Evolutionary conservation across 2,888 invertebrate species (phyloP).

Genomic region (Lasioglossum vierecki): DNA sequence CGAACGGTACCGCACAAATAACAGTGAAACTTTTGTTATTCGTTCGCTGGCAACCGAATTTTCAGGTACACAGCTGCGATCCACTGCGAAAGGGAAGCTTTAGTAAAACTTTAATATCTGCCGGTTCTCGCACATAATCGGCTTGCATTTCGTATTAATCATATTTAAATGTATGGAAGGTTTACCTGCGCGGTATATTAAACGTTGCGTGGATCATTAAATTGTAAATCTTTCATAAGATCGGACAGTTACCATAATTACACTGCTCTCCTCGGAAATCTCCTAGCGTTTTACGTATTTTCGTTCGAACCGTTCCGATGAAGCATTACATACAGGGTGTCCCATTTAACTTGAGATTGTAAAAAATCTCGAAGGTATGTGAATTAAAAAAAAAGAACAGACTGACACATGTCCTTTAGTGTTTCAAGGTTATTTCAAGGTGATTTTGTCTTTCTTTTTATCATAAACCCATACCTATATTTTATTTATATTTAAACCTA

Average conservation of each 20-base stretch:
- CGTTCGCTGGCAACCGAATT: background rate
- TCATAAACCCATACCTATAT: no score
- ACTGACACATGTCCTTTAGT: no score
- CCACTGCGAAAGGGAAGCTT: background rate
- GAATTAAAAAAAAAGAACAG: no score
- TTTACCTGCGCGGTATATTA: background rate
- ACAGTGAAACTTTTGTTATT: background rate
- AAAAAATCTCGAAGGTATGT: no score
- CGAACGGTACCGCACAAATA: background rate
- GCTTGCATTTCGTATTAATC: background rate
- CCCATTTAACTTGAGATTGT: no score
- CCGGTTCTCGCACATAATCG: background rate
- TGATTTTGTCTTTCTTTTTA: no score
- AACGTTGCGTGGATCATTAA: background rate
- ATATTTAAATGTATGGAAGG: background rate
- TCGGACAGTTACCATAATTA: background rate
- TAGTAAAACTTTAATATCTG: background rate
- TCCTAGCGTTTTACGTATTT: background rate
- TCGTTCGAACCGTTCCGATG: background rate
- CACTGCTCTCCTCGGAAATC: background rate
- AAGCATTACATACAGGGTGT: no score
- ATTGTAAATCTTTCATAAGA: background rate
- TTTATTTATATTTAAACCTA: no score
- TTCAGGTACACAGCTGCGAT: background rate
- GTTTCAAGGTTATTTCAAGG: no score